phyloP scores from a whole-genome alignment of 2,797 vertebrate genomes.

The Poeciliopsis infans region DNA sequence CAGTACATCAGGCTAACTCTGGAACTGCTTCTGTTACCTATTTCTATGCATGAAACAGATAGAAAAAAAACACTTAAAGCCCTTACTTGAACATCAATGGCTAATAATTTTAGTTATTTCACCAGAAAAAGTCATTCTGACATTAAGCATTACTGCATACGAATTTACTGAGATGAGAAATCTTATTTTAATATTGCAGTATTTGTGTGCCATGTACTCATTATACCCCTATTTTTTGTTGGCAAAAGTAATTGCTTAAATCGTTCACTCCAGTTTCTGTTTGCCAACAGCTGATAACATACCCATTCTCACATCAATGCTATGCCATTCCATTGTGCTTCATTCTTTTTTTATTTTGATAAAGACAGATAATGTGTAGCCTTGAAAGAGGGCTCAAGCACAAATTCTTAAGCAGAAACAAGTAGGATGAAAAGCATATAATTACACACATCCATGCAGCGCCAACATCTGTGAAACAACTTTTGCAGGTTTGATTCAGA shows the following conservation, averaged over 20 bases:
- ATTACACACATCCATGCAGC: neutral
- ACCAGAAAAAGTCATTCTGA: neutral
- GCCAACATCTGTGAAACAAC: conserved; percentile 4
- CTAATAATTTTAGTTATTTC: neutral
- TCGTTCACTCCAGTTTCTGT: neutral
- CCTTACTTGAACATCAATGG: neutral
- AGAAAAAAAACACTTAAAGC: neutral
- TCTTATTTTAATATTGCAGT: neutral
- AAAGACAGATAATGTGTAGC: neutral
- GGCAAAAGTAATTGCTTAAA: neutral
- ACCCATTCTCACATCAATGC: neutral
- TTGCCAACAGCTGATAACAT: neutral
- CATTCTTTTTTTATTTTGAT: conserved; percentile 1
- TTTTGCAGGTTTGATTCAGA: conserved; percentile 3
- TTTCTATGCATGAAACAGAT: neutral
- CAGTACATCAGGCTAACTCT: neutral
- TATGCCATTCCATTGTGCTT: neutral
- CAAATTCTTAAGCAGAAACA: conserved; percentile 2
- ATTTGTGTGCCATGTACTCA: neutral
- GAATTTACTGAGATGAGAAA: neutral
- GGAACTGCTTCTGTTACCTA: neutral
- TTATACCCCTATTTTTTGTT: neutral
- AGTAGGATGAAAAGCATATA: conserved; percentile 8
- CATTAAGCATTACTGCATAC: neutral
- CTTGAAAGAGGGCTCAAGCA: conserved; percentile 1